Base-by-base conservation (phyloP, 1,140 invertebrate species). In the Mactra quadrangularis region DNA sequence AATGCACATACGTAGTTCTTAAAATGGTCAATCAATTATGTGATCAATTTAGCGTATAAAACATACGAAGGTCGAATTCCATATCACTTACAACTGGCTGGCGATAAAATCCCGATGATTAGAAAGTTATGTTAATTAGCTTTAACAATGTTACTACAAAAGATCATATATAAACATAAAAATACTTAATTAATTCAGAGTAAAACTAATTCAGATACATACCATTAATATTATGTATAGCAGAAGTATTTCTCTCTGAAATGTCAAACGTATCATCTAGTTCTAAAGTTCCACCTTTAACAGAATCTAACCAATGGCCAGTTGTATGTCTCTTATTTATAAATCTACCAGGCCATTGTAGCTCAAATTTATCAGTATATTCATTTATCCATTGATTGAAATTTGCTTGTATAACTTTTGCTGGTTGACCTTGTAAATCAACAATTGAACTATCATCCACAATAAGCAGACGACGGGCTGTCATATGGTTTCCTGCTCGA, bases 381-480 rank as follows among this genome's bases (percentile, higher is more conserved):
- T 38, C 35, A 41, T 55, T 74, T n/a, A 74, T 74, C 70, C 70
- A 74, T 6, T 52, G 47, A 13, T 57, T 27, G n/a, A 13, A 33
- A n/a, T 3, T 22, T n/a, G 52, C 52, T 25, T 74, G 52, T 0
- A 3, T 1, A 27, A 74, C 33, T 25, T 41, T 57, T 13, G 53
- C 0, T 22, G 4, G 13, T 0, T 11, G 6, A 2, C 55, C 55
- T 11, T n/a, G 11, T 15, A 38, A 25, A 0, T 59, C 53, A 41
- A 74, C 70, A 25, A 45, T 11, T 33, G 70, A 74, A 1, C 3
- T 52, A 27, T 45, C 53, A 31, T 74, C 70, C 27, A 74, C 52
- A 19, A 74, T 22, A 2, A 77, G n/a, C 4, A 77, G 45, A 52
- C 59, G 27, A 64, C 60, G 45, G 4, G 60, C 57, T 52, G 33